Evolutionary conservation across 2,888 invertebrate genomes (phyloP).

Genomic region (Arrhopalites spinosus): DNA sequence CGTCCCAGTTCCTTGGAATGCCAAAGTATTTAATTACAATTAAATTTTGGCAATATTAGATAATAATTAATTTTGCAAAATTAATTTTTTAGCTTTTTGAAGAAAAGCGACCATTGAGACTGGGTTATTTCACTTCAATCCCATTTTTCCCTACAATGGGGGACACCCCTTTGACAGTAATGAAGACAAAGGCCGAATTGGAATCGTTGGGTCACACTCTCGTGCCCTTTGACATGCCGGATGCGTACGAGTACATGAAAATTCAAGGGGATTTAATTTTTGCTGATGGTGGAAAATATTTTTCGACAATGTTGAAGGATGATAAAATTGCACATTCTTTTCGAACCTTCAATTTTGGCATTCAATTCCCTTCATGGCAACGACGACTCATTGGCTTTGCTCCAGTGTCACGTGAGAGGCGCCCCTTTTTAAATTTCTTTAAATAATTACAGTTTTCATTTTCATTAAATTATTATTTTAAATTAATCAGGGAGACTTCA

Average conservation of each 20-base stretch:
- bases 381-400: conserved; percentile 1
- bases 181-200: conserved; percentile 55
- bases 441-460: background rate
- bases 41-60: background rate
- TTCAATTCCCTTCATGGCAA: conserved; percentile 26
- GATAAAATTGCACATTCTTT: conserved; percentile 28
- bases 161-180: conserved; percentile 57
- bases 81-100: conserved; percentile 16
- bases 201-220: conserved; percentile 57
- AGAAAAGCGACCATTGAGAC: conserved; percentile 46
- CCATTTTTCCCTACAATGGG: conserved; percentile 59
- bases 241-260: conserved; percentile 43
- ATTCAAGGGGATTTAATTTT: conserved; percentile 32
- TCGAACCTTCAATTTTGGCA: conserved; percentile 13
- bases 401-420: conserved; percentile 16
- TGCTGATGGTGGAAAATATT: conserved; percentile 47
- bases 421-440: background rate
- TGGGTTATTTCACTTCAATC: conserved; percentile 59
- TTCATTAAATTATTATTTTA: too few relatives aligned
- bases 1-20: conserved; percentile 52
- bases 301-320: conserved; percentile 45
- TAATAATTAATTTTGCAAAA: background rate
- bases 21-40: conserved; percentile 24
- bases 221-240: conserved; percentile 53
- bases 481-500: conserved; percentile 25